Percentiles rank a stretch among this genome's conserved stretches.
Conservation (phyloP, 2,888 invertebrate genomes). For the Drosophila birchii region DNA sequence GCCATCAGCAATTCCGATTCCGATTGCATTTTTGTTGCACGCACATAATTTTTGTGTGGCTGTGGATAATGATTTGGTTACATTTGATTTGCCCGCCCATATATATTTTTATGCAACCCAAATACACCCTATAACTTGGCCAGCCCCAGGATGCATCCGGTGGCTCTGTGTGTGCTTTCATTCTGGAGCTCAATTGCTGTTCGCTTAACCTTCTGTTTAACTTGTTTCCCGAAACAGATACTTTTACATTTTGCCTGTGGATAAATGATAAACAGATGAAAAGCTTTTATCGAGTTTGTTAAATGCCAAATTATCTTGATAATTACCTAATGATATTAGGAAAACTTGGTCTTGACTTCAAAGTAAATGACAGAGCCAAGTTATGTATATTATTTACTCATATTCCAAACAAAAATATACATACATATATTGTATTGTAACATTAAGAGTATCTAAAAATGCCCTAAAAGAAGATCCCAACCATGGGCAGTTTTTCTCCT, state of each 20-base stretch:
- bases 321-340: not conserved
- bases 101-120: conserved; percentile 24
- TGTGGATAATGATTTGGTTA: conserved; percentile 58
- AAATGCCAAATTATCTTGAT: not conserved
- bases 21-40: conserved; percentile 70
- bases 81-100: conserved; percentile 63
- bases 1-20: conserved; percentile 59
- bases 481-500: conserved; percentile 16
- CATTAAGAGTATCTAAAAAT: conserved; percentile 18
- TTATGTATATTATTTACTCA: not conserved
- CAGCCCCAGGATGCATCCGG: not conserved
- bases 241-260: not conserved
- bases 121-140: conserved; percentile 39
- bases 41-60: conserved; percentile 67
- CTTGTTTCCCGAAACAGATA: not conserved
- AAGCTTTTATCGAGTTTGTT: not conserved
- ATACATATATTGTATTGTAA: not conserved
- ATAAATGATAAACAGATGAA: not conserved
- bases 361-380: too few relatives aligned
- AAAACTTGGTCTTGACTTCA: not conserved
- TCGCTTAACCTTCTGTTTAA: conserved; percentile 1
- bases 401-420: not conserved
- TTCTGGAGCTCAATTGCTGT: not conserved
- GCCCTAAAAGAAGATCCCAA: not conserved
- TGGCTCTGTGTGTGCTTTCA: not conserved